These are phyloP conservation scores for Denticeps clupeoides DNA, from an alignment of 2,797 vertebrate genomes.

Conservation along the genomic window DNA sequence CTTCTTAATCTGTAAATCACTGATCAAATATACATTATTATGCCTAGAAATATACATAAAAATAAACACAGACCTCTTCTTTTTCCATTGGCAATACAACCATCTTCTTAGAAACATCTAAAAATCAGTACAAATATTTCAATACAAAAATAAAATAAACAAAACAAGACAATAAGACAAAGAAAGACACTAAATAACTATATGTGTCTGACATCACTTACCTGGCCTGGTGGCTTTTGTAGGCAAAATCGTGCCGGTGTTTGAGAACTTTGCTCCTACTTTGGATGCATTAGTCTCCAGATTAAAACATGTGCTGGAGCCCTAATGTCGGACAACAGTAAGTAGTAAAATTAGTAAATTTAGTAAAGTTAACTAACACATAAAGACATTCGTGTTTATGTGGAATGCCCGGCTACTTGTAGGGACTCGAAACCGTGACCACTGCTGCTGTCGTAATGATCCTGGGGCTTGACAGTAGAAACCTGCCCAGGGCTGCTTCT, in stretches of 20 bases:
- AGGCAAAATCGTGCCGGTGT: slow-evolving; percentile 37
- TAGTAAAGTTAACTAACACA: too few species aligned
- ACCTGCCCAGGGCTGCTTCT: slow-evolving; percentile 38
- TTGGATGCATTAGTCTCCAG: too few species aligned
- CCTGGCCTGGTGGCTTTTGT: slow-evolving; percentile 57
- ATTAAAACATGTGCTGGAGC: slow-evolving; percentile 49
- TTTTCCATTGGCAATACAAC: slow-evolving; percentile 48
- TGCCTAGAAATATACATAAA: background rate
- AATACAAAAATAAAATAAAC: background rate
- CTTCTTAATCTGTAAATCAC: slow-evolving; percentile 8
- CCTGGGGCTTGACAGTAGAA: slow-evolving; percentile 47
- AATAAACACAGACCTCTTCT: slow-evolving; percentile 30
- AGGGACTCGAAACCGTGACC: slow-evolving; percentile 18
- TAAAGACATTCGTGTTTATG: too few species aligned
- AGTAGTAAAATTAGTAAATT: too few species aligned
- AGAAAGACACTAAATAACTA: background rate
- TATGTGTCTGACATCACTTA: slow-evolving; percentile 29
- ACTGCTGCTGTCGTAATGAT: slow-evolving; percentile 23
- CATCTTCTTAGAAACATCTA: slow-evolving; percentile 44
- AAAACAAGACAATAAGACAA: background rate
- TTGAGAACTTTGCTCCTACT: slow-evolving; percentile 54
- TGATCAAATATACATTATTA: background rate
- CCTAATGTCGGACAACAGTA: slow-evolving; percentile 31
- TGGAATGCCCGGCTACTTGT: background rate
- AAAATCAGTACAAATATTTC: slow-evolving; percentile 13